A percentile compares a stretch with the other conserved stretches of the same genome.
Evolutionary conservation across 2,888 invertebrate genomes (phyloP).

Genomic region (Eupsilia transversa): DNA sequence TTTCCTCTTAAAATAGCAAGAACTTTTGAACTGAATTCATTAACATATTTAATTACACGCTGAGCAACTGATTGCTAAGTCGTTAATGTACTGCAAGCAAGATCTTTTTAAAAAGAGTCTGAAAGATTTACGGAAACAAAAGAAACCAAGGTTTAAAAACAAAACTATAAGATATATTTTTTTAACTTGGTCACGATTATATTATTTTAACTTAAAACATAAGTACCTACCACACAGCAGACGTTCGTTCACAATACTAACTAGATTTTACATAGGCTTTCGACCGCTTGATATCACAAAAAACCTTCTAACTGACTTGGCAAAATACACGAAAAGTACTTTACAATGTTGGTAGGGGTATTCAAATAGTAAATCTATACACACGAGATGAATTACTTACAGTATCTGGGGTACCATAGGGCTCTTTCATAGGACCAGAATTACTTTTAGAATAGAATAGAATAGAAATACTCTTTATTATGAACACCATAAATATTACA

Average conservation of each 20-base stretch:
- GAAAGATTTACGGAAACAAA: not conserved
- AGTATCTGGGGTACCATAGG: not conserved
- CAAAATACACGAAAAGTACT: not conserved
- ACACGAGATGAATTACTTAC: not conserved
- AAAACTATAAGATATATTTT: not conserved
- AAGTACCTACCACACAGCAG: too few relatives aligned
- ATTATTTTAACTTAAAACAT: not conserved
- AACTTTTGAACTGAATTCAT: not conserved
- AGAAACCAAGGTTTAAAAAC: not conserved
- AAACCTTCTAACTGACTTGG: too few relatives aligned
- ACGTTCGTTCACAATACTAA: too few relatives aligned
- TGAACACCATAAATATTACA: too few relatives aligned
- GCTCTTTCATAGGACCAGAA: not conserved
- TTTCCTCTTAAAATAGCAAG: not conserved
- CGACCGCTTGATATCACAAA: not conserved
- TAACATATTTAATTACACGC: not conserved
- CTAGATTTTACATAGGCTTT: not conserved
- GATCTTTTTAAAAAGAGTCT: not conserved
- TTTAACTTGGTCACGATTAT: not conserved
- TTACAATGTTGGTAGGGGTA: not conserved
- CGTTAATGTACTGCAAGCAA: not conserved
- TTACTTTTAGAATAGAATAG: too few relatives aligned
- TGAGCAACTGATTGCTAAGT: not conserved
- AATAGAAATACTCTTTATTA: too few relatives aligned
- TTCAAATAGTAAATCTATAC: not conserved